These are phyloP conservation scores for Busseola fusca DNA, from an alignment of 2,888 invertebrate genomes.

Conservation along the genomic window DNA sequence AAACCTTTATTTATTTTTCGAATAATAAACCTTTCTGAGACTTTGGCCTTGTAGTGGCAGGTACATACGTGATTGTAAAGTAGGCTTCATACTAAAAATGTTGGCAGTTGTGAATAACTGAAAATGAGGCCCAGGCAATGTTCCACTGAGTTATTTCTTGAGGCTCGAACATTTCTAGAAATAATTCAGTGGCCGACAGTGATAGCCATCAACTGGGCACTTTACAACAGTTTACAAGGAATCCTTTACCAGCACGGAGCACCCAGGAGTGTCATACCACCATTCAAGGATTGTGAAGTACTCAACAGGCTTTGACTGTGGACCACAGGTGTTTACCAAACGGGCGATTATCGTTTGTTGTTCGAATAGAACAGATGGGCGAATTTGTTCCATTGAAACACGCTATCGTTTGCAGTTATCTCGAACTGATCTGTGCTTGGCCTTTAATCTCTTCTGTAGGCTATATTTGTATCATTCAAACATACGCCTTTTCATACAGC, in stretches of 20 bases:
- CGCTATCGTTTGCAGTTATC: conserved; percentile 7
- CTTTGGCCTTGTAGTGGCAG: background rate
- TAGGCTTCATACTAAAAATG: background rate
- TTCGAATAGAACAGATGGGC: background rate
- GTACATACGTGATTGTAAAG: background rate
- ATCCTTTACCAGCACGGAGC: background rate
- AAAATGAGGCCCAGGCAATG: too few relatives aligned
- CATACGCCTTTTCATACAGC: background rate
- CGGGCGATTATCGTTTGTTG: conserved; percentile 13
- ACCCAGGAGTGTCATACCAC: background rate
- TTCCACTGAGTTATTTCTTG: too few relatives aligned
- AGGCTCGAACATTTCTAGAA: conserved; percentile 1
- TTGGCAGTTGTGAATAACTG: background rate
- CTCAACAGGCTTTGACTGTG: conserved; percentile 13
- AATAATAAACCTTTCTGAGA: too few relatives aligned
- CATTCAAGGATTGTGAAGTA: conserved; percentile 1
- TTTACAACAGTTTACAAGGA: conserved; percentile 4
- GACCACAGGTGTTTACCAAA: conserved; percentile 12
- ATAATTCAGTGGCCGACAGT: background rate
- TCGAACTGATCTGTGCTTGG: conserved; percentile 6
- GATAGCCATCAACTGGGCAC: conserved; percentile 1
- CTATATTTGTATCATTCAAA: conserved; percentile 25
- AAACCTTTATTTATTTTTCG: too few relatives aligned
- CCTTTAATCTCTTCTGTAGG: conserved; percentile 12
- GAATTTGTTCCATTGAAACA: conserved; percentile 29